Evolutionary conservation across 1,140 invertebrate genomes (phyloP), one percentile per base, ranked within the genome.

Genomic region (Micrasema minimum): DNA sequence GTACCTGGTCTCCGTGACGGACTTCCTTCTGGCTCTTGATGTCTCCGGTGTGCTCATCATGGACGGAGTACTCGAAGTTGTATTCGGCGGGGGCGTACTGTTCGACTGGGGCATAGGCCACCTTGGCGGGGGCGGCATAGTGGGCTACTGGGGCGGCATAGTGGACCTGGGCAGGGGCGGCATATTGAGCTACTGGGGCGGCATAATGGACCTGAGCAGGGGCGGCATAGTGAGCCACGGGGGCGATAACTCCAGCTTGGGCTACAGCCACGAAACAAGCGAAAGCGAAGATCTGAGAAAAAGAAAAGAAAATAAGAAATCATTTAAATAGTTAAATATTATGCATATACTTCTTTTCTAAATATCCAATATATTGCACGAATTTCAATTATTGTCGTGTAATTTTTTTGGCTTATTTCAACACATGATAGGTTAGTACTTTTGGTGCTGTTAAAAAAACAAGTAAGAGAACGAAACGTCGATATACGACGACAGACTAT

Each of bases 21-120:
- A 80, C 72, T 79, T 90, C 88, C 53, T 83, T 80, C 75, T 89
- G 88, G 53, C 85, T 83, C 77, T 90, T 90, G 43, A 85, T 85
- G 71, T 90, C 89, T 4, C 88, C 86, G 65, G 84, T 89, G 50
- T 80, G 78, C 41, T 84, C 80, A 71, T 88, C 87, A 70, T 83
- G 83, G 5, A 88, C 86, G 23, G 83, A 81, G 74, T 88, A 88
- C 37, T 83, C 82, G 75, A 85, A 85, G 55, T 82, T 83, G 78
- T 87, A 85, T 64, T 86, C 79, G 43, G 81, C 80, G 67, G 83
- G 80, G 23, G 80, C 76, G 37, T 72, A 73, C 48, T 78, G 77
- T 41, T 75, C 76, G 5, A 76, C 73, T 1, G 77, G 72, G 37
- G 72, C 46, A 23, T 76, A 66, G 45, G 76, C 72, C 45, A 79